Evolutionary conservation across 2,888 invertebrate genomes (phyloP).

Genomic region (Crioceris asparagi): DNA sequence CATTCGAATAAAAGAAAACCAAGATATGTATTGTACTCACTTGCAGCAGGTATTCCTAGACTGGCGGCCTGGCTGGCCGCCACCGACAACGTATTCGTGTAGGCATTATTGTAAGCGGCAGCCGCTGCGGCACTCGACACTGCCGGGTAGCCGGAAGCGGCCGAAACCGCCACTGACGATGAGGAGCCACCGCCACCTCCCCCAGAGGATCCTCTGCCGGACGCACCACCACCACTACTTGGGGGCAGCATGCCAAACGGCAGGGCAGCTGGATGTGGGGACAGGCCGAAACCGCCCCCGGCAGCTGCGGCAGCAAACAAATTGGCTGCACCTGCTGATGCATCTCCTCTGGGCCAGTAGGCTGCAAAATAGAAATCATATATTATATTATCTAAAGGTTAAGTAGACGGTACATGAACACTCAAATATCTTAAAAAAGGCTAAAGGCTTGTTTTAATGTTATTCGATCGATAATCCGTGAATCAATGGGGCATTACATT

Average conservation of each 20-base stretch:
- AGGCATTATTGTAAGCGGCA: constrained; percentile 37
- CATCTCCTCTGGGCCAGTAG: constrained; percentile 67
- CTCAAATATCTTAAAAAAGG: too few relatives aligned
- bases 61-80: constrained; percentile 80
- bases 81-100: constrained; percentile 66
- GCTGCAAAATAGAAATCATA: constrained; percentile 42
- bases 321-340: constrained; percentile 37
- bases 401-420: too few relatives aligned
- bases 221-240: constrained; percentile 24
- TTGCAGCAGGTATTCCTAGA: constrained; percentile 65
- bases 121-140: constrained; percentile 35
- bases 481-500: too few relatives aligned
- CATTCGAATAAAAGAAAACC: too few relatives aligned
- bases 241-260: constrained; percentile 36
- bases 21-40: constrained; percentile 42
- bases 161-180: constrained; percentile 31
- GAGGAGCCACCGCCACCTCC: constrained; percentile 30
- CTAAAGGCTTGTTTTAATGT: too few relatives aligned
- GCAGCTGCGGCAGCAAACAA: constrained; percentile 38
- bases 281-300: constrained; percentile 37
- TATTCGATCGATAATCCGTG: too few relatives aligned
- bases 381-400: too few relatives aligned
- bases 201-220: constrained; percentile 25
- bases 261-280: constrained; percentile 33
- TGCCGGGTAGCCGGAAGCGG: constrained; percentile 25